These are phyloP conservation scores for Plectrocnemia conspersa DNA, from an alignment of 1,140 invertebrate genomes.

Conservation along the genomic window DNA sequence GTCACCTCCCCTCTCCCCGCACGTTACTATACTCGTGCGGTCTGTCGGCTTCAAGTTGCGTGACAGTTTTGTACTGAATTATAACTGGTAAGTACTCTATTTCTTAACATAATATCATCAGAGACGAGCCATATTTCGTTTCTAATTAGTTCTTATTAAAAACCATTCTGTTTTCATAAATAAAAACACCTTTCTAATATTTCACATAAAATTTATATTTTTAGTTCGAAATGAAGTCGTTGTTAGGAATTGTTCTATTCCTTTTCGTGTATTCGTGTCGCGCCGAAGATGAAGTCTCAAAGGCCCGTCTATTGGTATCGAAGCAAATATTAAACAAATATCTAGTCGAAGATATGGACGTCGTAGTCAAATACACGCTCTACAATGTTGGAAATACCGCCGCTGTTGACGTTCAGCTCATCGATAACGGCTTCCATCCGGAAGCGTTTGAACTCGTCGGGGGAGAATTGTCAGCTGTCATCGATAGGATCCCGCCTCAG, in stretches of 20 bases:
- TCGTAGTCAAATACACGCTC: slow-evolving; percentile 87
- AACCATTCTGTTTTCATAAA: neutral
- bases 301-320: slow-evolving; percentile 71
- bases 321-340: slow-evolving; percentile 97
- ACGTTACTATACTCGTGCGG: neutral
- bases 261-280: slow-evolving; percentile 24
- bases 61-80: neutral
- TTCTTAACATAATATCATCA: neutral
- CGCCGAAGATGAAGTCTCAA: slow-evolving; percentile 62
- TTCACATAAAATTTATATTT: neutral
- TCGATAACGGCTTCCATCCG: slow-evolving; percentile 84
- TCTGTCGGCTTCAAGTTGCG: neutral
- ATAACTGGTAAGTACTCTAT: neutral
- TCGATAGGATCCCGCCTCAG: slow-evolving; percentile 86
- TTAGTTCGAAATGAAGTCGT: slow-evolving; percentile 41
- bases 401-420: slow-evolving; percentile 82
- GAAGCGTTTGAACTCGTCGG: slow-evolving; percentile 83
- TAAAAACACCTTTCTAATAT: neutral
- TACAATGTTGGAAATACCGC: slow-evolving; percentile 82
- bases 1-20: neutral
- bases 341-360: slow-evolving; percentile 96
- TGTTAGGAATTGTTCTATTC: slow-evolving; percentile 42
- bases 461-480: slow-evolving; percentile 75
- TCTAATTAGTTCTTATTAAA: neutral
- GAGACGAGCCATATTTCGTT: neutral